Evolutionary conservation across 2,888 invertebrate species (phyloP), one percentile per base, ranked within the genome.

Genomic region (Troides aeacus): DNA sequence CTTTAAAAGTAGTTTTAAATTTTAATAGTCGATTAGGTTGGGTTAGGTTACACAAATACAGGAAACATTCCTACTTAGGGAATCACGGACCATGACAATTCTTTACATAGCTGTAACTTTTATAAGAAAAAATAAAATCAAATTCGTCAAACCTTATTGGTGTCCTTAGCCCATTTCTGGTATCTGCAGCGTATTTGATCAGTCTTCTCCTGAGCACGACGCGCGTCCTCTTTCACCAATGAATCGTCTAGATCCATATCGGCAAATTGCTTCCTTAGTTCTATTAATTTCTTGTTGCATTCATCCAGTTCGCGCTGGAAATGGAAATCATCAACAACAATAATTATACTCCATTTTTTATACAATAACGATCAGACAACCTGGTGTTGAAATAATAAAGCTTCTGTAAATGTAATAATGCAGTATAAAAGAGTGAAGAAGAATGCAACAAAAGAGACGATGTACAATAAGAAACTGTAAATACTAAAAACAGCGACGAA

Each of bases 161-260:
- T 84, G 65, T 81, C 82, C 76, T 80, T 81, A 7, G 83, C 75
- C 87, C 85, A 85, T 1, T 72, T 68, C 0, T 79, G 23, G 36
- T 84, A 83, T 1, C 81, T 80, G 77, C 90, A 90, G 0, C 86
- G 78, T 53, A 76, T 81, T 50, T 72, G 72, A 66, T 91, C 90
- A 0, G 73, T 21, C 1, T 64, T 53, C 8, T 82, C 79, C 70
- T 87, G 88, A 2, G 70, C 70, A 0, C 68, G 69, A 7, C 57
- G 65, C 1, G 79, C 82, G 18, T 82, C 86, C 0, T 76, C 78
- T 1, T 68, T 66, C 2, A 12, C 36, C 0, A 60, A 15, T 0
- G 4, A 65, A 5, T 83, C 79, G 15, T 79, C 76, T 0, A 71
- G 74, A 0, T 81, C 83, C 7, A 81, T 63, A 1, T 81, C 79